These are phyloP conservation scores for Drosophila nr. perissopoda DNA, from an alignment of 2,888 invertebrate genomes.

Conservation along the genomic window DNA sequence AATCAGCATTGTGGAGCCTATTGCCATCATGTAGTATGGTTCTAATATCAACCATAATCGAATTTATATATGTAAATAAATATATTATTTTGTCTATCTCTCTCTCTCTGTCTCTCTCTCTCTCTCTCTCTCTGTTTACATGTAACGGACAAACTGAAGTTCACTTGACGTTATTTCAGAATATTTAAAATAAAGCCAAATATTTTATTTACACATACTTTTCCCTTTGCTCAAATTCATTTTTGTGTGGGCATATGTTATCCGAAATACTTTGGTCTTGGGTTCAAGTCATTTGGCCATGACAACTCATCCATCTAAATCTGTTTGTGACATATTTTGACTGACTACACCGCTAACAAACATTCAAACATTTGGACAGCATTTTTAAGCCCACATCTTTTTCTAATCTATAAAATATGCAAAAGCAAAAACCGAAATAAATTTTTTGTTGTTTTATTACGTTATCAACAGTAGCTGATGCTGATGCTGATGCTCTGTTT, in stretches of 20 bases:
- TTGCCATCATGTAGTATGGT: no score
- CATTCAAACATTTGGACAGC: constrained; percentile 22
- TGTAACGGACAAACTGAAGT: no score
- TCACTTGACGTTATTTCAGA: background rate
- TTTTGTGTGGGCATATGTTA: background rate
- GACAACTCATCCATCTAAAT: constrained; percentile 35
- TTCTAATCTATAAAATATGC: constrained; percentile 61
- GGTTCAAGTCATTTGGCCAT: constrained; percentile 15
- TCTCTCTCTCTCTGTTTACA: no score
- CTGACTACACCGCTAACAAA: constrained; percentile 3
- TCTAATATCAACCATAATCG: no score
- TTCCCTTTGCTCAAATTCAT: background rate
- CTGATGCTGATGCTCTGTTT: constrained; percentile 1
- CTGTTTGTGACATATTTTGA: constrained; percentile 33
- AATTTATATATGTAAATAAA: no score
- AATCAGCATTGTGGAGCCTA: no score
- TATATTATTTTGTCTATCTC: no score
- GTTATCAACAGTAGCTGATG: constrained; percentile 13
- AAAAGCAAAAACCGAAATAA: constrained; percentile 32
- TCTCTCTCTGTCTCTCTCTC: no score
- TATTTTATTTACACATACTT: background rate
- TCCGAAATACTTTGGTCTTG: background rate
- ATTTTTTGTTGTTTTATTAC: constrained; percentile 20
- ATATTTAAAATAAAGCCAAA: background rate
- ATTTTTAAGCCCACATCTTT: constrained; percentile 34